Evolutionary conservation across 2,888 invertebrate genomes (phyloP), one percentile per base, ranked within the genome.

Genomic region (Drosophila longiperda): DNA sequence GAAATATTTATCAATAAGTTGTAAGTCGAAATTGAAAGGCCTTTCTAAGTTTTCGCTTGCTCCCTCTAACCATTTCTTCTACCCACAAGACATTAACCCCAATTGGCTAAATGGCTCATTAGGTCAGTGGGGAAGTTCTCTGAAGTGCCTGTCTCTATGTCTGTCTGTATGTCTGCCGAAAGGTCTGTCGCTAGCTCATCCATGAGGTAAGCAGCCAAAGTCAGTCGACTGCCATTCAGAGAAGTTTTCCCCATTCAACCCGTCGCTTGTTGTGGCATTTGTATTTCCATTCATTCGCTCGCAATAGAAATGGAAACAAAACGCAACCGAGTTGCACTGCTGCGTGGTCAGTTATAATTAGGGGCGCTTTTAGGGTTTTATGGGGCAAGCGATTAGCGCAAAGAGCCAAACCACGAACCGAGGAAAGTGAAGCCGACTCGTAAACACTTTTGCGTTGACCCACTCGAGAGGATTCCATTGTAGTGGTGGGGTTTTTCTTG

Each of bases 101-200:
- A 88, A 92, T 89, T 87, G 82, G 82, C 87, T 75, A 86, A 92
- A 89, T 90, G 91, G 91, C 83, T 89, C 91, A 91, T 92, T 91
- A 89, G 92, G 91, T 91, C 91, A 91, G 75, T 89, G 83, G 75
- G 78, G 71, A 66, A 74, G 59, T 78, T 78, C 40, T 66, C 50
- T 29, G 60, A 57, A 69, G 60, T 53, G 49, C 50, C 45, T 62
- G 32, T 50, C 20, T 26, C 23, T 55, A 49, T 55, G n/a, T 66
- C 34, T 57, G 3, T 54, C 36, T 42, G 26, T 38, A 59, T 60
- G 66, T 62, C 33, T 48, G 68, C 60, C 26, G 6, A 23, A 34
- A 34, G 20, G 34, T 54, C 53, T 33, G 33, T 59, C 57, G 20
- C 53, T 66, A 42, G 52, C 58, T 67, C 49, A 61, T 72, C 75